Evolutionary conservation across 2,113 vertebrate species (phyloP).

Genomic region (Spermophilus dauricus): DNA sequence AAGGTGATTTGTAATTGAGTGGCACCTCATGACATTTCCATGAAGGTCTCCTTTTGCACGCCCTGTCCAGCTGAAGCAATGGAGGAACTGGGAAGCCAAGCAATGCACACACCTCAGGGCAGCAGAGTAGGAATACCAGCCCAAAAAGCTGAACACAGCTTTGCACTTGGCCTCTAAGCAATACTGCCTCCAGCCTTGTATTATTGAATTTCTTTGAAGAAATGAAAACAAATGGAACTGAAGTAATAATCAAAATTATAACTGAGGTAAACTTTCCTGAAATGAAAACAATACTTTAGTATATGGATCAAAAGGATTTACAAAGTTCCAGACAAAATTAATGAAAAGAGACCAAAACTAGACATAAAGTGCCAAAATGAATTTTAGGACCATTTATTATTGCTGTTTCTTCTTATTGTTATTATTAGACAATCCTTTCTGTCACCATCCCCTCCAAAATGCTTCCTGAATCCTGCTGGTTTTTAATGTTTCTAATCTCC

Average conservation of each 20-base stretch:
- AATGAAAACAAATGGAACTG: constrained; percentile 68
- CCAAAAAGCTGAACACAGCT: not conserved
- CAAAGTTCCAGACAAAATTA: constrained; percentile 63
- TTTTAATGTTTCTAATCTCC: constrained; percentile 89
- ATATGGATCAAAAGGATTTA: constrained; percentile 62
- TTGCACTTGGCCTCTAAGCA: not conserved
- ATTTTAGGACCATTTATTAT: constrained; percentile 34
- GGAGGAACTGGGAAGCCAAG: not conserved
- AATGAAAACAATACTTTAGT: constrained; percentile 76
- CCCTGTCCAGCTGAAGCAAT: not conserved
- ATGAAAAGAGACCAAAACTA: constrained; percentile 65
- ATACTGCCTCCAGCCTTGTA: constrained; percentile 55
- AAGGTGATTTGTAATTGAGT: not conserved
- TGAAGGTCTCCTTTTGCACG: not conserved
- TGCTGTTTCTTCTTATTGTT: not conserved
- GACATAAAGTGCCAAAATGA: constrained; percentile 43
- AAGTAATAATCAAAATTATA: constrained; percentile 78
- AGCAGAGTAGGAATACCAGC: not conserved
- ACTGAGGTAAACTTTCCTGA: constrained; percentile 71
- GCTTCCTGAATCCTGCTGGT: constrained; percentile 82
- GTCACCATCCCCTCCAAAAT: constrained; percentile 72
- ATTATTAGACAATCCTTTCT: constrained; percentile 72
- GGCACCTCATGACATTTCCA: not conserved
- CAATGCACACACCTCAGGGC: too few relatives aligned
- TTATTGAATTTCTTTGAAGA: constrained; percentile 73